Evolutionary conservation across 2,113 vertebrate genomes (phyloP).

Genomic region (Actenoides hombroni): DNA sequence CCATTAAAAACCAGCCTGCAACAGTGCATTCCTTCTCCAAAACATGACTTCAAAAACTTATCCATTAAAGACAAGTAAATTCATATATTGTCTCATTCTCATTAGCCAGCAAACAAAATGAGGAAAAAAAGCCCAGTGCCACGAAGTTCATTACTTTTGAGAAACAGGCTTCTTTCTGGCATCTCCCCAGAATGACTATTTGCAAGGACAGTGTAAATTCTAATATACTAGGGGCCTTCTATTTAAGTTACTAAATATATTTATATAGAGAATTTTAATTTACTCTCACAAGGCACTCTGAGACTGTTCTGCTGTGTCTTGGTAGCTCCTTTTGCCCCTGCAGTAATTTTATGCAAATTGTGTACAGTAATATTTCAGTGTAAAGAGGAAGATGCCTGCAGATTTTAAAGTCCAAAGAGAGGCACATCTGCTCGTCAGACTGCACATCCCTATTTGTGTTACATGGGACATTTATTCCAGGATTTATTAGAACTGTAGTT

Average conservation of each 20-base stretch:
- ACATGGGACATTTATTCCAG: not conserved
- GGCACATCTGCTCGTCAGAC: not conserved
- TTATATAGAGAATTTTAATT: not conserved
- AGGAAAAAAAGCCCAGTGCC: not conserved
- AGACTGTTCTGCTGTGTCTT: not conserved
- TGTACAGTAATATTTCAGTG: not conserved
- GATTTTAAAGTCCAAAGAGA: not conserved
- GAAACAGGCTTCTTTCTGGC: not conserved
- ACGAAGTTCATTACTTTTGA: not conserved
- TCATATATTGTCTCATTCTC: not conserved
- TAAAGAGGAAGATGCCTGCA: not conserved
- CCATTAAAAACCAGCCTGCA: not conserved
- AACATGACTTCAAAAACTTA: not conserved
- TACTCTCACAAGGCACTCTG: not conserved
- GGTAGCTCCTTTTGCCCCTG: not conserved
- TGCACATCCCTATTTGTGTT: not conserved
- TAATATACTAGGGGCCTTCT: not conserved
- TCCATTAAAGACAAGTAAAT: not conserved
- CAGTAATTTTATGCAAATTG: not conserved
- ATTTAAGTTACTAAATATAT: not conserved
- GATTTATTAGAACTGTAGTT: not conserved
- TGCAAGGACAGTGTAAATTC: not conserved
- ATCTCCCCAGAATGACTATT: not conserved
- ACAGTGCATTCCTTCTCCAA: not conserved
- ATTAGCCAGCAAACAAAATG: not conserved